Base-by-base conservation (phyloP, 92 coral and sea anemone species). In the Zoanthus sociatus region DNA sequence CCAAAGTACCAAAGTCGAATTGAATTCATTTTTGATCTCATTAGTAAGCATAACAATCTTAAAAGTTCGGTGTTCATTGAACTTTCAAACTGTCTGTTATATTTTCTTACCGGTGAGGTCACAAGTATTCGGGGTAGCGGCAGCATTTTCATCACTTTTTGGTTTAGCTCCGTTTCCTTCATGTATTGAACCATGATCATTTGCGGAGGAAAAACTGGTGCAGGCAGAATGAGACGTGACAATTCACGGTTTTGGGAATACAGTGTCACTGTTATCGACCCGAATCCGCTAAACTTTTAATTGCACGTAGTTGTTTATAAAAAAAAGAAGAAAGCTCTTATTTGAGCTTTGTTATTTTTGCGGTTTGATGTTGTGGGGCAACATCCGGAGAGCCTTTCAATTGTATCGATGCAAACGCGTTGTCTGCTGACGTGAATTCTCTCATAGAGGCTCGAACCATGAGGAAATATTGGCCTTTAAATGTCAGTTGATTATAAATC, bases 391-490 rank as follows among this genome's bases (percentile, higher is more conserved):
- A 56, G 11, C 37, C 60, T 9, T 58, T 61, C 71, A 60, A 55
- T 58, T 78, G 72, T 42, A 58, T 60, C 50, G 30, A 7, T 74
- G 56, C 51, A 44, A 26, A 56, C 58, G 60, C 83, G 54, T n/a
- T 14, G 53, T 78, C 72, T 31, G 33, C 58, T 78, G 83, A 78
- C 83, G 83, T 60, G 69, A 60, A 12, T 78, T 44, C 83, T 58
- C 10, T 58, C 69, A 10, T 48, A 75, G 55, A 50, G 55, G 55
- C 7, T 50, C 12, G 55, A 47, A 76, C 67, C 72, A 60, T 44
- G 72, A 70, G 83, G 83, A 78, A 78, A 78, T 78, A 78, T 61
- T 78, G 83, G 11, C 3, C 83, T 3, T 37, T 32, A 60, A 46
- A 77, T 21, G 79, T 51, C 42, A 51, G 31, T 20, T 77, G 44